These are phyloP conservation scores for Trialeurodes vaporariorum DNA, from an alignment of 1,140 invertebrate species.

Conservation along the genomic window DNA sequence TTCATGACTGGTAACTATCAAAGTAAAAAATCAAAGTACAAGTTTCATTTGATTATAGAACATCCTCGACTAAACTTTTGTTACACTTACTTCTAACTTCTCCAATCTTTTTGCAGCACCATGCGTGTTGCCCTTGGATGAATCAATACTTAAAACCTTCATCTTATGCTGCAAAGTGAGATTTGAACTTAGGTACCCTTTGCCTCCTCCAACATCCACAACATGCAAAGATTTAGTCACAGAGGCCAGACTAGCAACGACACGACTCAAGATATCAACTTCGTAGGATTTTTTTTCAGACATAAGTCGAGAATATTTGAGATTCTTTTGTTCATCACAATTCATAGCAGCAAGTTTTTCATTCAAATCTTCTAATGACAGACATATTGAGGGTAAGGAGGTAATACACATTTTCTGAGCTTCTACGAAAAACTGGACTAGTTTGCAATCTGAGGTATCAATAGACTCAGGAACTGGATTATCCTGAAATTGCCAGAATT, in stretches of 20 bases:
- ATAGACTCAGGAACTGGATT: not conserved
- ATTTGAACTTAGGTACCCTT: conserved; percentile 66
- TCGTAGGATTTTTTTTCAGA: conserved; percentile 69
- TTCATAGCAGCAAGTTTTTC: conserved; percentile 1
- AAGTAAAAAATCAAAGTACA: no score
- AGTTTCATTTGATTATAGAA: no score
- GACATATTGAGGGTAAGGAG: not conserved
- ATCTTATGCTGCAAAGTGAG: conserved; percentile 55
- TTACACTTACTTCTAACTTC: conserved; percentile 40
- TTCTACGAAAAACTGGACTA: conserved; percentile 5
- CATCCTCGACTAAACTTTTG: no score
- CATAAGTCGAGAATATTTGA: conserved; percentile 30
- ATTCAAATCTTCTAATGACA: not conserved
- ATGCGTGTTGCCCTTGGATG: conserved; percentile 46
- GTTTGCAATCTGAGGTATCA: conserved; percentile 3
- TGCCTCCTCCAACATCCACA: conserved; percentile 76
- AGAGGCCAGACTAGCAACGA: conserved; percentile 38
- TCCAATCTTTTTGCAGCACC: conserved; percentile 47
- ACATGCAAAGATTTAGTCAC: conserved; percentile 36
- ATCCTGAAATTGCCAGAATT: conserved; percentile 9
- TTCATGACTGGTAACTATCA: no score
- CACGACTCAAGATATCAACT: conserved; percentile 46
- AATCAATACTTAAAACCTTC: conserved; percentile 67
- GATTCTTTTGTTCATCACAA: conserved; percentile 22
- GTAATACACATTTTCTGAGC: conserved; percentile 6